Conservation (phyloP, 2,113 vertebrate genomes). For the Regulus satrapa region DNA sequence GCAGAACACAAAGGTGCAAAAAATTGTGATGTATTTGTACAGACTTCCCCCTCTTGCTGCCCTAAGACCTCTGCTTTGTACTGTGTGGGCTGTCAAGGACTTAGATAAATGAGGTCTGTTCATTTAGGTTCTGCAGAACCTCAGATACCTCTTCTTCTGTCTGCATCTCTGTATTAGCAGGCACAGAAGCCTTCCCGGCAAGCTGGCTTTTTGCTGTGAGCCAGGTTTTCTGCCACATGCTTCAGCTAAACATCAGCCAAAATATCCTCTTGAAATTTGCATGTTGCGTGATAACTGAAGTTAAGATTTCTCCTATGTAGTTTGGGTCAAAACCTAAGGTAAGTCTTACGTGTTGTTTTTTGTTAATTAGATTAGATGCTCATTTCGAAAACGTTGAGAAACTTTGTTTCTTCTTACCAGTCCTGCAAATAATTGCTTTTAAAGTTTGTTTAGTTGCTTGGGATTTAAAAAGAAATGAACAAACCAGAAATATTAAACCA, state of each 20-base stretch:
- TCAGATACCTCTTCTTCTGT: not conserved
- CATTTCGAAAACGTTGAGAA: not conserved
- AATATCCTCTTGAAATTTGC: constrained; percentile 17
- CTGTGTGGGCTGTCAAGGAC: not conserved
- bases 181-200: not conserved
- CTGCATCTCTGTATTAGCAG: not conserved
- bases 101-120: constrained; percentile 21
- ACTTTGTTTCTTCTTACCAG: not conserved
- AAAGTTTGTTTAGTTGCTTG: not conserved
- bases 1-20: not conserved
- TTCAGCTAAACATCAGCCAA: constrained; percentile 1
- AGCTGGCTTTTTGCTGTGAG: not conserved
- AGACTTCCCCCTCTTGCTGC: not conserved
- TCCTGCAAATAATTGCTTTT: not conserved
- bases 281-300: not conserved
- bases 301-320: not conserved
- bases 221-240: constrained; percentile 17
- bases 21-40: not conserved
- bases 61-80: constrained; percentile 7
- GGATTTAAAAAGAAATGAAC: not conserved
- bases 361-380: not conserved
- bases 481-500: not conserved
- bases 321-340: constrained; percentile 1
- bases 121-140: constrained; percentile 21
- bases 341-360: not conserved